Evolutionary conservation across 2,797 vertebrate species (phyloP).

Genomic region (Balearica regulorum): DNA sequence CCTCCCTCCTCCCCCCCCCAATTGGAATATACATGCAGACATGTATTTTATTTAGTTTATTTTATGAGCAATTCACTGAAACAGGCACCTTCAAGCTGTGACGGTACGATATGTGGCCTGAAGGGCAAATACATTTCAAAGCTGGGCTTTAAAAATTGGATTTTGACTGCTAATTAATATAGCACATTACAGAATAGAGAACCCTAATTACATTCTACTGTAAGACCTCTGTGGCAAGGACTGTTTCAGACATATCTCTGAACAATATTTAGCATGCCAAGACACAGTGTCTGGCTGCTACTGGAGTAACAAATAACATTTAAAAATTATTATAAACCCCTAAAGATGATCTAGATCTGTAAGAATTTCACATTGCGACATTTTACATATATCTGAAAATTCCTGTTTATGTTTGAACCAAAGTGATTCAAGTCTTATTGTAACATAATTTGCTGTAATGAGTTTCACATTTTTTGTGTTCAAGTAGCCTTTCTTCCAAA

Average conservation of each 20-base stretch:
- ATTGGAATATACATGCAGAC: background rate
- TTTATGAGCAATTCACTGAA: background rate
- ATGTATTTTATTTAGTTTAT: background rate
- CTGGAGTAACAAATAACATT: background rate
- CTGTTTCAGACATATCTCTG: background rate
- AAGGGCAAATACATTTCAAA: slow-evolving; percentile 18
- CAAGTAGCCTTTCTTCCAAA: background rate
- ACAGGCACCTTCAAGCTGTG: background rate
- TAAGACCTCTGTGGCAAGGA: background rate
- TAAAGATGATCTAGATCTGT: background rate
- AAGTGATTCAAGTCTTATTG: background rate
- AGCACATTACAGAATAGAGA: background rate
- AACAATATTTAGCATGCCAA: background rate
- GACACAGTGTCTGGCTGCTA: background rate
- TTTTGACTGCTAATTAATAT: slow-evolving; percentile 36
- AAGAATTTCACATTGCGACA: background rate
- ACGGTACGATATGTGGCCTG: background rate
- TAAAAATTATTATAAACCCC: background rate
- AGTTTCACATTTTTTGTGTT: background rate
- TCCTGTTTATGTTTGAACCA: background rate
- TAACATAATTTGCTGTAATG: accelerated
- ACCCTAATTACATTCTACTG: background rate
- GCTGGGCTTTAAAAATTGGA: slow-evolving; percentile 18
- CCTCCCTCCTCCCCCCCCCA: too few relatives aligned
- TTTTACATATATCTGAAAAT: background rate